Evolutionary conservation across 1,140 invertebrate genomes (phyloP), one percentile per base, ranked within the genome.

Genomic region (Trichogramma pretiosum): DNA sequence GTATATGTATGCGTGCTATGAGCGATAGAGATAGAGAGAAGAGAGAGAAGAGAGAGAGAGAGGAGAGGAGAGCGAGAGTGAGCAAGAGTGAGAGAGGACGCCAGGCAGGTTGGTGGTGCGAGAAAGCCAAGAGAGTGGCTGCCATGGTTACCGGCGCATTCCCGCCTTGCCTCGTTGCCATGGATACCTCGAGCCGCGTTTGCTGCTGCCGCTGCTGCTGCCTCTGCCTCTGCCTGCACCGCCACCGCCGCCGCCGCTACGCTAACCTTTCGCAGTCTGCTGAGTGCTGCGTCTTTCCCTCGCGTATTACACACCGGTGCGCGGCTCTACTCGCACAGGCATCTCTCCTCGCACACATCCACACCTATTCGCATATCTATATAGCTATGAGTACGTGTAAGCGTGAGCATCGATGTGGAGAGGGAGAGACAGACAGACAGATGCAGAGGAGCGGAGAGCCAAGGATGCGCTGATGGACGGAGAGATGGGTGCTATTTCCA

Each of bases 141-240:
- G 68, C 69, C 68, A 71, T 71, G 68, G 70, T 70, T 70, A 72
- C 69, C 69, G 67, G 68, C 68, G 67, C 68, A 72, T 69, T 72
- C 67, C 69, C 68, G 69, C 68, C 69, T 70, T 63, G 64, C 57
- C 59, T 64, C 63, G 69, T 72, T 70, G 60, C 69, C 59, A 72
- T 70, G 69, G 67, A 61, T 56, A 72, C 61, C 62, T 56, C 50
- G 50, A 51, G 34, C 45, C 18, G 39, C 45, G 46, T 34, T 53
- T 42, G 52, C 57, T 54, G 50, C 60, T 60, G 55, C 7, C 26
- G 26, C 26, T 32, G 51, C n/a, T 48, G 47, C 44, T 49, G 47
- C 43, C 35, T 37, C 30, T 30, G n/a, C 26, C 33, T 37, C 33
- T n/a, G 14, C 19, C 24, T 13, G 26, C 26, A 28, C 26, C 13